Percentiles rank a stretch among this genome's conserved stretches.
Conservation (phyloP, 1,140 invertebrate genomes). For the Leptonema lineaticorne region DNA sequence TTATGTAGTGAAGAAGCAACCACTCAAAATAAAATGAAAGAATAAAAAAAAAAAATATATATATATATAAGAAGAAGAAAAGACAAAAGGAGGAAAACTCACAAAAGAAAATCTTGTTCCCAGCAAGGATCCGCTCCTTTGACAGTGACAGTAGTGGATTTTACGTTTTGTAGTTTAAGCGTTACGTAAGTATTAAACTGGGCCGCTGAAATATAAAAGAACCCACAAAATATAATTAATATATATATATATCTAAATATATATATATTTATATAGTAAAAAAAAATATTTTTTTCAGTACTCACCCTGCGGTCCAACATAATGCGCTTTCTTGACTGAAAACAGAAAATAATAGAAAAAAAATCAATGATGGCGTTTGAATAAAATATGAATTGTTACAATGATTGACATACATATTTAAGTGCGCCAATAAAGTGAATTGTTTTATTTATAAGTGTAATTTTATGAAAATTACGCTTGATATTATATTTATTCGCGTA, state of each 20-base stretch:
- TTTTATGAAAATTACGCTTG: no score
- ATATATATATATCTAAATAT: background rate
- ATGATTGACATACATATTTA: no score
- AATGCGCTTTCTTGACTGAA: conserved; percentile 65
- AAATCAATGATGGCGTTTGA: no score
- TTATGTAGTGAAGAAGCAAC: no score
- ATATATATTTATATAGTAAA: background rate
- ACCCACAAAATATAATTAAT: background rate
- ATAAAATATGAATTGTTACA: no score
- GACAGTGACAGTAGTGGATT: conserved; percentile 95
- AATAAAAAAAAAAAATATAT: no score
- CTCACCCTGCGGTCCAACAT: conserved; percentile 63
- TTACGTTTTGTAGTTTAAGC: conserved; percentile 95
- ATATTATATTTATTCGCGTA: no score
- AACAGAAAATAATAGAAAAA: conserved; percentile 51
- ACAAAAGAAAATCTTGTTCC: conserved; percentile 99
- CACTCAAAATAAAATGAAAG: background rate
- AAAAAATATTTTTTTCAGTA: conserved; percentile 10
- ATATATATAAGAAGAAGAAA: no score
- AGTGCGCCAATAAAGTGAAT: no score
- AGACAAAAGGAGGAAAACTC: no score
- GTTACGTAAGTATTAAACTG: conserved; percentile 93
- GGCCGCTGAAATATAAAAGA: conserved; percentile 59
- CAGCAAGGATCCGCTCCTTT: conserved; percentile 93
- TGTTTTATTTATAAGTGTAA: no score